Conservation (phyloP, 2,888 invertebrate genomes). For the Plebejus melissa region DNA sequence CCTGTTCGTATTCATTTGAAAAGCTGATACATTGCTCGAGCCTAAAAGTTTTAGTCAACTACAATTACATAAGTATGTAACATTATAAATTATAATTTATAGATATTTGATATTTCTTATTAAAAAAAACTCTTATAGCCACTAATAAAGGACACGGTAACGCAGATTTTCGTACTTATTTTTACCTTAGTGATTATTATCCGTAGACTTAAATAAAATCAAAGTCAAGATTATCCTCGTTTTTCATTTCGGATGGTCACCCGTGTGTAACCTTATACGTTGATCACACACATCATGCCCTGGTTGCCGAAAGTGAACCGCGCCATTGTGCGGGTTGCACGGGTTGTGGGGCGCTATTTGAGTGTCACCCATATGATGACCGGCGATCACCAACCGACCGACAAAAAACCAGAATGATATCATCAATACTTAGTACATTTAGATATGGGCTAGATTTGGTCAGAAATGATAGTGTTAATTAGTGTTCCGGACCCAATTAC, state of each 20-base stretch:
- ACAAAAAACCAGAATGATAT: neutral
- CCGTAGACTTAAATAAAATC: too few relatives aligned
- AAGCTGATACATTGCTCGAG: too few relatives aligned
- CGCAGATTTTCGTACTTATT: too few relatives aligned
- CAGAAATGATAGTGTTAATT: neutral
- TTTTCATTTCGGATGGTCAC: neutral
- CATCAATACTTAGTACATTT: neutral
- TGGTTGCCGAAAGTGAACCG: slow-evolving; percentile 27
- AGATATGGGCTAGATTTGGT: neutral
- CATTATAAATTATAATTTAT: too few relatives aligned
- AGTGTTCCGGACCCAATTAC: too few relatives aligned
- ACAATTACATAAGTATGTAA: too few relatives aligned
- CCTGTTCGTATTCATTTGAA: too few relatives aligned
- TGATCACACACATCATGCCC: slow-evolving; percentile 22
- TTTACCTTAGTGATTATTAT: too few relatives aligned
- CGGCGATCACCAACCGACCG: neutral
- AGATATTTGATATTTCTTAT: too few relatives aligned
- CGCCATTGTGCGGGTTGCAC: slow-evolving; percentile 13
- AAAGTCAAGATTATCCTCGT: neutral
- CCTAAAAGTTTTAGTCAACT: too few relatives aligned
- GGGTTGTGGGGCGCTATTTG: neutral
- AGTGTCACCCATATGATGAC: slow-evolving; percentile 13
- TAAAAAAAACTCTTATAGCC: too few relatives aligned
- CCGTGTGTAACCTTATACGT: slow-evolving; percentile 21
- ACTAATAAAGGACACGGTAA: too few relatives aligned